A percentile compares a stretch with the other conserved stretches of the same genome.
Conservation (phyloP, 1,140 invertebrate genomes). For the Andricus grossulariae region DNA sequence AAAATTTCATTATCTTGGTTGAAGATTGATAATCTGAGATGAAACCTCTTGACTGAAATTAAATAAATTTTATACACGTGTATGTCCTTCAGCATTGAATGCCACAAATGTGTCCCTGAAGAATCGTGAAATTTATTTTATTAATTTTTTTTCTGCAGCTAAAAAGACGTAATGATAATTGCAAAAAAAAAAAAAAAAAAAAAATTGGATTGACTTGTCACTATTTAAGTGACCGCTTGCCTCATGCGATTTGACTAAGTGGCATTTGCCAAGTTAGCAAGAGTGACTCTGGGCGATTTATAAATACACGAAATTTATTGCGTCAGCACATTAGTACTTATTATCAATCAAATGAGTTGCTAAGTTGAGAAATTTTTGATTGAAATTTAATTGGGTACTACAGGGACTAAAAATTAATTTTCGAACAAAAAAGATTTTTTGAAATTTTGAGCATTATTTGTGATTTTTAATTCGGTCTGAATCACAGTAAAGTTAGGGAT, state of each 20-base stretch:
- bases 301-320: constrained; percentile 10
- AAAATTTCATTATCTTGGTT: no score
- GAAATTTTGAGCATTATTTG: no score
- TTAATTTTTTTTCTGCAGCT: background rate
- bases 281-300: background rate
- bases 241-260: background rate
- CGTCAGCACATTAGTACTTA: background rate
- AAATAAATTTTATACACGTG: no score
- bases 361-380: background rate
- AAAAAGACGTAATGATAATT: background rate
- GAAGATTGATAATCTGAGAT: no score
- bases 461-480: no score
- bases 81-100: no score
- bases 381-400: background rate
- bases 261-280: no score
- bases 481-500: no score
- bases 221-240: background rate
- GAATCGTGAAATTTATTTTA: background rate
- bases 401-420: no score
- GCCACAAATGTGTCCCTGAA: background rate
- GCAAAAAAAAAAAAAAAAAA: background rate
- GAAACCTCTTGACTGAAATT: no score
- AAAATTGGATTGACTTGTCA: background rate
- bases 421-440: no score
- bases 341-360: background rate